Conservation (phyloP, 92 coral and sea anemone species). For the Epizoanthus rinbou region DNA sequence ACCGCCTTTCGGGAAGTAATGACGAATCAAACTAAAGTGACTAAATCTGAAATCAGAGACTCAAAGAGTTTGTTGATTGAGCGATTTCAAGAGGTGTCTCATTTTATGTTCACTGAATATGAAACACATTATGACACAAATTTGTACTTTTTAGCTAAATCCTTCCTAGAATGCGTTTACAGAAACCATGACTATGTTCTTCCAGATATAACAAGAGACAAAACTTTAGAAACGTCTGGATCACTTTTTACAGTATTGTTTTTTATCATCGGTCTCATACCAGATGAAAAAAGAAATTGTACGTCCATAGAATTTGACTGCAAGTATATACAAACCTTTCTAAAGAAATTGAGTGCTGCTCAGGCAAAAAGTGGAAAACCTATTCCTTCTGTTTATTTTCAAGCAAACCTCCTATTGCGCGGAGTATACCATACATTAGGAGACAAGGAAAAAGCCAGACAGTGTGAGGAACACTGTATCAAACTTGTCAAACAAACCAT, state of each 20-base stretch:
- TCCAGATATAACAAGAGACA: not conserved
- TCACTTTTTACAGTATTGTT: not conserved
- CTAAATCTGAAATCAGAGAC: not conserved
- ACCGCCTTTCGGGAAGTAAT: not conserved
- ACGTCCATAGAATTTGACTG: not conserved
- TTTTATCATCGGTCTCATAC: not conserved
- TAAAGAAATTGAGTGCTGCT: not conserved
- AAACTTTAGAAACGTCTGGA: not conserved
- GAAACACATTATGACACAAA: not conserved
- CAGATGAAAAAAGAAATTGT: not conserved
- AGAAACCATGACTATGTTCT: not conserved
- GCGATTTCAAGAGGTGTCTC: not conserved
- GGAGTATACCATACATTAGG: not conserved
- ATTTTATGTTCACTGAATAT: not conserved
- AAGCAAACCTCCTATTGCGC: not conserved
- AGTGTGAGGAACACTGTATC: conserved; percentile 6
- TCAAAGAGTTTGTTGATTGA: not conserved
- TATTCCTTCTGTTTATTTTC: not conserved
- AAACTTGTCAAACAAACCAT: conserved; percentile 2
- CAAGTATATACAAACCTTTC: not conserved
- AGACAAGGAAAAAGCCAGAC: not conserved
- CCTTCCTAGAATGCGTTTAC: not conserved
- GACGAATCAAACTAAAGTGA: not conserved
- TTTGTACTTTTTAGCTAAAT: not conserved
- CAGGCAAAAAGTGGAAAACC: not conserved